Evolutionary conservation across 2,888 invertebrate genomes (phyloP).

Genomic region (Leucophora obtusa): DNA sequence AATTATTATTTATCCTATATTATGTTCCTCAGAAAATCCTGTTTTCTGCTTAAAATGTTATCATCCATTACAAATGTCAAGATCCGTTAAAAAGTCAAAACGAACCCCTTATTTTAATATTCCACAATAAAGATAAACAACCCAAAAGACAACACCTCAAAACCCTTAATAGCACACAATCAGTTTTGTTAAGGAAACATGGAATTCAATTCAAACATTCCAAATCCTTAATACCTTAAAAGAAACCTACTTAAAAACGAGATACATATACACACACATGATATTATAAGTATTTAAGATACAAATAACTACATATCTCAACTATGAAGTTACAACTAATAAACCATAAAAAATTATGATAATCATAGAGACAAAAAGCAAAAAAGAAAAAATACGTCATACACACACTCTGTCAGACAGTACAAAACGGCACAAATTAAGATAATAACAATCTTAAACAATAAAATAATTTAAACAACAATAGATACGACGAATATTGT

Average conservation of each 20-base stretch:
- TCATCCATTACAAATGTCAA: not conserved
- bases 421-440: slow-evolving; percentile 13
- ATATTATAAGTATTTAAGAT: slow-evolving; percentile 11
- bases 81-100: not conserved
- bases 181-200: not conserved
- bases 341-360: slow-evolving; percentile 29
- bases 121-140: slow-evolving; percentile 8
- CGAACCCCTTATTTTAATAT: not conserved
- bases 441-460: slow-evolving; percentile 16
- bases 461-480: slow-evolving; percentile 20
- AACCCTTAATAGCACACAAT: slow-evolving; percentile 12
- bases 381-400: not conserved
- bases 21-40: too few relatives aligned
- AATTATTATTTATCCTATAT: not conserved
- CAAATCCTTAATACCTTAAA: not conserved
- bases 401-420: not conserved
- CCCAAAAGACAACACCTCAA: slow-evolving; percentile 31
- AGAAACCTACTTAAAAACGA: not conserved
- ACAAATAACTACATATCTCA: slow-evolving; percentile 16
- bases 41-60: too few relatives aligned
- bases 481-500: slow-evolving; percentile 10
- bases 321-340: slow-evolving; percentile 31
- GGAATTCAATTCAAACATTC: not conserved
- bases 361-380: not conserved
- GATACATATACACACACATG: not conserved